Base-by-base conservation (phyloP, 2,888 invertebrate genomes). In the Ormyrus rosae region DNA sequence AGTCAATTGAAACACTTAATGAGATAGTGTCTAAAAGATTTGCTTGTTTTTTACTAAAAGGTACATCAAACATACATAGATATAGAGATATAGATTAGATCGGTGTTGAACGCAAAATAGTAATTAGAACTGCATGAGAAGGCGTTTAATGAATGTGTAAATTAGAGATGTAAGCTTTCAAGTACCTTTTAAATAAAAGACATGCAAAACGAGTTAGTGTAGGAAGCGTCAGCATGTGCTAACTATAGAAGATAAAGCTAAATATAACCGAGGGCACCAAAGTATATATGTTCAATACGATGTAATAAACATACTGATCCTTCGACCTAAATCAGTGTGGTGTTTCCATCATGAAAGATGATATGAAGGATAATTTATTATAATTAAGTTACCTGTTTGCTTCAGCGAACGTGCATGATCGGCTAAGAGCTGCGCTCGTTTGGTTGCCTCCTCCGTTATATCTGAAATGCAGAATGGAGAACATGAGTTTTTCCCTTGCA, bases 191-290 rank as follows among this genome's bases (percentile, higher is more conserved):
- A 86, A 88, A 87, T 88, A 88, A 90, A 90, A 88, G 82, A 89
- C 89, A 87, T 85, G 88, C 79, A 70, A 69, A 87, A 87, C 86
- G 84, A 86, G 87, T 90, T 87, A 89, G 90, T 90, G 90, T 89
- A 83, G 85, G 85, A 90, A 90, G 90, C 90, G 88, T 90, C 87
- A 89, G 90, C 90, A 90, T 89, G 90, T 90, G 90, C 90, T 89
- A 90, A 89, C 90, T 90, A 91, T 90, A 86, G 86, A 91, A 91
- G 90, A 91, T 91, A 91, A 91, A 91, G 90, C 90, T 91, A 91
- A 91, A 90, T 90, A 90, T 90, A 89, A 90, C 89, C 87, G 90
- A 90, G 90, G 90, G 90, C 88, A 91, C 90, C 90, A 91, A 88
- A 88, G 87, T 86, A 85, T 86, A 34, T 34, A 87, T 83, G 85